These are phyloP conservation scores for Cuculus canorus DNA, from an alignment of 2,797 vertebrate species.

Conservation along the genomic window DNA sequence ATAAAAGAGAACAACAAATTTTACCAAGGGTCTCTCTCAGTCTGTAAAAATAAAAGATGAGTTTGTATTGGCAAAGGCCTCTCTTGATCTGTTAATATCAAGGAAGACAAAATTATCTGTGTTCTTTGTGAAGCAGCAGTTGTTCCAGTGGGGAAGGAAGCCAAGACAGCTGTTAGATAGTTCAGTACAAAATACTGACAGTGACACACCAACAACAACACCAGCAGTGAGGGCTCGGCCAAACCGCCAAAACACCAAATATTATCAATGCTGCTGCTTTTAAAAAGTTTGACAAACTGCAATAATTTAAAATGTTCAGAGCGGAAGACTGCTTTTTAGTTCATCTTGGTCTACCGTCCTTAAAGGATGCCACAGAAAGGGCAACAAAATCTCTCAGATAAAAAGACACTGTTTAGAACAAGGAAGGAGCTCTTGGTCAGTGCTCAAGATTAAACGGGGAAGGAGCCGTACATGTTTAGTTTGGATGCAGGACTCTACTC, in stretches of 20 bases:
- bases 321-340: neutral
- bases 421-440: neutral
- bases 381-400: neutral
- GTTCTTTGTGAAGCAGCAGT: constrained; percentile 66
- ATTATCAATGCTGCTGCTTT: constrained; percentile 21
- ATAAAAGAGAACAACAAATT: constrained; percentile 50
- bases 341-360: neutral
- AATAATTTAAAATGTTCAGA: neutral
- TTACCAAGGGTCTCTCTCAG: constrained; percentile 43
- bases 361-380: neutral
- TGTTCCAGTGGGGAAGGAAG: constrained; percentile 55
- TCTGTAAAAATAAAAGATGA: constrained; percentile 58
- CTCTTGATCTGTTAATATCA: constrained; percentile 62
- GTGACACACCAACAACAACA: constrained; percentile 47
- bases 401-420: neutral
- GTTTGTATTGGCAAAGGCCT: constrained; percentile 57
- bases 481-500: constrained; percentile 34
- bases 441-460: neutral
- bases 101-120: constrained; percentile 67
- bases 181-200: constrained; percentile 58
- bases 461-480: constrained; percentile 3
- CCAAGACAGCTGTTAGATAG: constrained; percentile 62
- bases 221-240: neutral
- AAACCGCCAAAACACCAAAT: constrained; percentile 30
- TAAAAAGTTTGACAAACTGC: neutral